phyloP scores from a whole-genome alignment of 1,140 invertebrate genomes.

The Drosophila athabasca region DNA sequence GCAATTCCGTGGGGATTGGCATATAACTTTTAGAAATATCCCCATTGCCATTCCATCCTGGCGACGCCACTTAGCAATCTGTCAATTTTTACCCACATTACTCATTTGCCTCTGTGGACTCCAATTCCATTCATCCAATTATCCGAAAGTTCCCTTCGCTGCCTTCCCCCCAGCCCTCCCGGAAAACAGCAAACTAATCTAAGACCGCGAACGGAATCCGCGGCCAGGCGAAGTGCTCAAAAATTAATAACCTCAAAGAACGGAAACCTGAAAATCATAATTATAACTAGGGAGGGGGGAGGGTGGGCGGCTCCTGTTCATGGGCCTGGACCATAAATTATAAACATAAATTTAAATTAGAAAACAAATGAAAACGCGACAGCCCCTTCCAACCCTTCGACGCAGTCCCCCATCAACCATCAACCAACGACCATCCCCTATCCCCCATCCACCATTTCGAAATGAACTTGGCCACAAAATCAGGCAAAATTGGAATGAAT shows the following conservation, averaged over 20 bases:
- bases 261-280: conserved; percentile 57
- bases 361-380: conserved; percentile 74
- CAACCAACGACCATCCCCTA: background rate
- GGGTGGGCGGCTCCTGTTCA: background rate
- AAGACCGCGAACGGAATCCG: conserved; percentile 57
- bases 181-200: conserved; percentile 64
- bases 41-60: background rate
- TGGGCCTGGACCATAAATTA: conserved; percentile 59
- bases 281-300: conserved; percentile 34
- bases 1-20: no score
- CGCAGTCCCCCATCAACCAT: background rate
- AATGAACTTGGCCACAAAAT: background rate
- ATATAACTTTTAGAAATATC: no score
- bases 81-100: conserved; percentile 37
- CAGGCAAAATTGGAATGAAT: conserved; percentile 14
- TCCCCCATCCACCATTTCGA: conserved; percentile 3
- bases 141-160: conserved; percentile 10
- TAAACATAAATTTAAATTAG: conserved; percentile 82
- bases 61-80: conserved; percentile 15
- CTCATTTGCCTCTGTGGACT: conserved; percentile 22
- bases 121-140: conserved; percentile 31
- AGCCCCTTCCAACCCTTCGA: background rate
- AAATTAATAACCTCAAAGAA: conserved; percentile 69
- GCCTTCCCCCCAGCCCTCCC: background rate
- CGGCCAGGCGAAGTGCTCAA: conserved; percentile 58